A percentile compares a stretch with the other conserved stretches of the same genome.
Conservation (phyloP, 2,797 vertebrate genomes). For the Crocodylus rhombifer region DNA sequence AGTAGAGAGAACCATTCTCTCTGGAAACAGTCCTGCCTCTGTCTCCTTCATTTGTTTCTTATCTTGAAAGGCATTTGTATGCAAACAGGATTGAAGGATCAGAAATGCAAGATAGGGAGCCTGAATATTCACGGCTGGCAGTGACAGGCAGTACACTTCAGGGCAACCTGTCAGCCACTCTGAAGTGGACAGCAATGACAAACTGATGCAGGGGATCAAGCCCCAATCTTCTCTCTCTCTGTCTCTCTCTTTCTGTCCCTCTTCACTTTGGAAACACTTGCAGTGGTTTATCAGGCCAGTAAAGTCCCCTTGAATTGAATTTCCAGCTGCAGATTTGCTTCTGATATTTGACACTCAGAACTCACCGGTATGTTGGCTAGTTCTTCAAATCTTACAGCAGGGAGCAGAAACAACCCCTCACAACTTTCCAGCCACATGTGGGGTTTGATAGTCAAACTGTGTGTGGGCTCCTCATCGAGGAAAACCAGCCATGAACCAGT, state of each 20-base stretch:
- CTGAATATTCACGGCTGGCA: conserved; percentile 40
- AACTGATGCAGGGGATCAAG: background rate
- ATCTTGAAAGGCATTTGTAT: background rate
- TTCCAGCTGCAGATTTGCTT: conserved; percentile 65
- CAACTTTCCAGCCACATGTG: conserved; percentile 38
- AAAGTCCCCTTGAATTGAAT: conserved; percentile 46
- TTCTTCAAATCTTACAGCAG: conserved; percentile 28
- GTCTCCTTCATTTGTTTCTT: conserved; percentile 31
- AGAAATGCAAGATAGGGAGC: background rate
- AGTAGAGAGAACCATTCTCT: background rate
- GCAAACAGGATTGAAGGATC: conserved; percentile 49
- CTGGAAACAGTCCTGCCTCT: conserved; percentile 30
- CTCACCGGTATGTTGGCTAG: conserved; percentile 9
- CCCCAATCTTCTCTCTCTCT: conserved; percentile 1
- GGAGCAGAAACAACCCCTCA: conserved; percentile 38
- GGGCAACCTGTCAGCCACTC: conserved; percentile 2
- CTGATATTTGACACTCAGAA: conserved; percentile 67
- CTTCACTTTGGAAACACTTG: conserved; percentile 32
- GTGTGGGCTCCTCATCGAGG: conserved; percentile 31
- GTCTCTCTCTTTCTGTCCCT: background rate
- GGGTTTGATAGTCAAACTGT: conserved; percentile 46
- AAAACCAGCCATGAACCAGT: background rate
- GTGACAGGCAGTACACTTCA: background rate
- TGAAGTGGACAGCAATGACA: background rate
- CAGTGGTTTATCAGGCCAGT: background rate